Evolutionary conservation across 2,113 vertebrate genomes (phyloP), one percentile per base, ranked within the genome.

Genomic region (Nycticebus coucang): DNA sequence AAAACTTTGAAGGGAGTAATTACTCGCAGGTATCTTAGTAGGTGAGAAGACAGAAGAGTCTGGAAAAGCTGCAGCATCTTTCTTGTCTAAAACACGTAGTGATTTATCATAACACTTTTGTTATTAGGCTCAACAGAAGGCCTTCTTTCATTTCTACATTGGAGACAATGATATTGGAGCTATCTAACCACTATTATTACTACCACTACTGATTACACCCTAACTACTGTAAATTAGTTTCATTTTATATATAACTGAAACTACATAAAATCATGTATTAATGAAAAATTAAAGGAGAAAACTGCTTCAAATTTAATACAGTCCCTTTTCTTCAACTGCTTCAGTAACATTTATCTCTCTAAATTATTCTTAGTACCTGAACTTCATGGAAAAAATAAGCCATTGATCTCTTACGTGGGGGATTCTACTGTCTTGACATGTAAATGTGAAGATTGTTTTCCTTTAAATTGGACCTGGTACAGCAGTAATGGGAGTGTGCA

Each of bases 391-490:
- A 98, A 84, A 97, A 97, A 96, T 53, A 98, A 98, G 60, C 83
- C 93, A 0, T 0, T 98, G n/a, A 64, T 99, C 57, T 97, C 88
- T 82, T 99, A 99, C 0, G 80, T 95, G 82, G 95, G 98, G 59
- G 98, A 99, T 95, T 50, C 15, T 19, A 88, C 96, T 93, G 78
- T 98, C 66, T 53, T 99, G 96, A 24, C 89, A 2, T 99, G 98
- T 97, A 94, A 96, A 81, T 97, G 87, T 90, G 21, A 0, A 21
- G 60, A 2, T 0, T 94, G 97, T 88, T 2, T 21, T 71, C 94
- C 98, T n/a, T 26, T 77, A 60, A 7, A 55, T 35, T 99, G 99
- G 99, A 91, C 45, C 4, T 99, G 99, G 98, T 98, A 98, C 82
- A 87, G 14, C 72, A 79, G 30, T 55, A 99, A 98, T 75, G 98